Conservation (phyloP, 1,140 invertebrate genomes). For the Heliconius congener region DNA sequence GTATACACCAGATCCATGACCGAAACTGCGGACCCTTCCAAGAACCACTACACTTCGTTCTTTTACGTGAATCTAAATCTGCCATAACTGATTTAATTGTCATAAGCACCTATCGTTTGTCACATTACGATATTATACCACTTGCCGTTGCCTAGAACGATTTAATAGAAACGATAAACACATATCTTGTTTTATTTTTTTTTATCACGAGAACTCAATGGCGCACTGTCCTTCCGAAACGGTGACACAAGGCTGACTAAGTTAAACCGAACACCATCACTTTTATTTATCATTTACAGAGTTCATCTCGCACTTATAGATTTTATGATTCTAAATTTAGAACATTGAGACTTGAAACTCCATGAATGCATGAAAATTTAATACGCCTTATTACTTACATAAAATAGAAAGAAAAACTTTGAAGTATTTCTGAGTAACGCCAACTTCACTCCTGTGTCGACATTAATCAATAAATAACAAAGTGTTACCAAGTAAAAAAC, state of each 20-base stretch:
- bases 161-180: slow-evolving; percentile 53
- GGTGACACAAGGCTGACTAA: slow-evolving; percentile 68
- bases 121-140: slow-evolving; percentile 61
- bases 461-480: slow-evolving; percentile 26
- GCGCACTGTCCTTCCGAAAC: slow-evolving; percentile 64
- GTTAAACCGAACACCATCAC: slow-evolving; percentile 49
- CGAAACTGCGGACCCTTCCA: slow-evolving; percentile 55
- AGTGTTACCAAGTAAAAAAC: slow-evolving; percentile 8
- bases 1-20: slow-evolving; percentile 66
- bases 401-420: slow-evolving; percentile 70
- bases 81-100: slow-evolving; percentile 63
- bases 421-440: slow-evolving; percentile 62
- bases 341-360: slow-evolving; percentile 39
- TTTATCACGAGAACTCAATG: slow-evolving; percentile 67
- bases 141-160: slow-evolving; percentile 47
- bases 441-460: slow-evolving; percentile 45
- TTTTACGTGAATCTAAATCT: slow-evolving; percentile 52
- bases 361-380: slow-evolving; percentile 52
- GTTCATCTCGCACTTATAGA: slow-evolving; percentile 34
- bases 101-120: slow-evolving; percentile 51
- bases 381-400: slow-evolving; percentile 68
- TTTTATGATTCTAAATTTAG: slow-evolving; percentile 43
- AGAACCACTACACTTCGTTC: slow-evolving; percentile 59
- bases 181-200: slow-evolving; percentile 63
- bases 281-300: slow-evolving; percentile 54